Evolutionary conservation across 35 echinoderm and acorn worm species (phyloP).

Genomic region (Ptychodera flava): DNA sequence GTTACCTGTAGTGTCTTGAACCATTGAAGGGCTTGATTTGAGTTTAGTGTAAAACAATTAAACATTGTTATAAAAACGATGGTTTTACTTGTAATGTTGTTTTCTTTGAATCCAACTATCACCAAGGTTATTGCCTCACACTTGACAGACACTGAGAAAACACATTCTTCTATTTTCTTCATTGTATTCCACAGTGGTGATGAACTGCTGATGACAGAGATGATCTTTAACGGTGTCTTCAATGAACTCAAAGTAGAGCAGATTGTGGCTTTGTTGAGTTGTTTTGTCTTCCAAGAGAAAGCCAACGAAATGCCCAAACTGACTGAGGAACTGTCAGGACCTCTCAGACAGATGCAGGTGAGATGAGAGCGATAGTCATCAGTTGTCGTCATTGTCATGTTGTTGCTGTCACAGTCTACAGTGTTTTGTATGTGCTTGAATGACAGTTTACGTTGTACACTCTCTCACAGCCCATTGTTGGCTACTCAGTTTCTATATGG

Average conservation of each 20-base stretch:
- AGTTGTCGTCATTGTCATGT: neutral
- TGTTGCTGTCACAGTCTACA: neutral
- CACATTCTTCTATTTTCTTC: constrained; percentile 17
- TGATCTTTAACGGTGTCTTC: constrained; percentile 97
- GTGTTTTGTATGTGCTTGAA: too few species aligned
- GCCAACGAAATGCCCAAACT: constrained; percentile 61
- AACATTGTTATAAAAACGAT: too few species aligned
- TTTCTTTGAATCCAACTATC: too few species aligned
- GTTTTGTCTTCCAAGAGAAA: constrained; percentile 98
- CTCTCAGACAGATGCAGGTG: constrained; percentile 94
- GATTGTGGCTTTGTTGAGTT: constrained; percentile 60
- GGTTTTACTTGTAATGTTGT: too few species aligned
- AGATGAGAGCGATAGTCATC: neutral
- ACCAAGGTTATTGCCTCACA: too few species aligned
- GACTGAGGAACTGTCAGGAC: constrained; percentile 55
- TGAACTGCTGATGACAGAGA: constrained; percentile 85
- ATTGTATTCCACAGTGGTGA: constrained; percentile 82
- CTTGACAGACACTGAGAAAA: too few species aligned
- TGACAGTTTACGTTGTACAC: too few species aligned
- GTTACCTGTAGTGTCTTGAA: too few species aligned
- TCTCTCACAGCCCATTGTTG: too few species aligned
- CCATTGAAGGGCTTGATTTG: too few species aligned
- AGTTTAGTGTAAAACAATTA: too few species aligned
- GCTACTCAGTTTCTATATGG: too few species aligned
- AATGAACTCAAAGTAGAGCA: constrained; percentile 74